A percentile compares a stretch with the other conserved stretches of the same genome.
These are phyloP conservation scores for Zygogramma bicolorata DNA, from an alignment of 2,888 invertebrate genomes.

Conservation along the genomic window DNA sequence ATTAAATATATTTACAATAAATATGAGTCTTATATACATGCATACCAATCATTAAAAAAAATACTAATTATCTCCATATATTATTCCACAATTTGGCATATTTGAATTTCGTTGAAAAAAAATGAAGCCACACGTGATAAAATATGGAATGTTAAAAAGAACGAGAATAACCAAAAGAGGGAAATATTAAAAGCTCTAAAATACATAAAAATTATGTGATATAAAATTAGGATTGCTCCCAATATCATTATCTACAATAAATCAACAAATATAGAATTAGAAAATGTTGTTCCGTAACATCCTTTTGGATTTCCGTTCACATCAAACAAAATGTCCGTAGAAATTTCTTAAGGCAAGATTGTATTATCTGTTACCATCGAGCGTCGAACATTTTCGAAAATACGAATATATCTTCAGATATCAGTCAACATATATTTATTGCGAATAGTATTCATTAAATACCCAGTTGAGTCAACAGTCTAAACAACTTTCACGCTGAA, in stretches of 20 bases:
- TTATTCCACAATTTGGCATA: constrained; percentile 37
- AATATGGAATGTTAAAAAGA: constrained; percentile 48
- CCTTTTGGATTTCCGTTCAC: constrained; percentile 34
- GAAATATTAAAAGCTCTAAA: neutral
- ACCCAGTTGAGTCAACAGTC: constrained; percentile 11
- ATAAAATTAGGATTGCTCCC: neutral
- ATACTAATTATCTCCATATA: constrained; percentile 40
- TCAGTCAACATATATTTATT: constrained; percentile 46
- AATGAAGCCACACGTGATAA: constrained; percentile 32
- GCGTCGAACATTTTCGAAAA: constrained; percentile 38
- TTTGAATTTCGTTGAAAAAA: constrained; percentile 43
- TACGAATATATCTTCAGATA: constrained; percentile 14
- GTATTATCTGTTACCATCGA: constrained; percentile 43
- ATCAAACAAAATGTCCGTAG: constrained; percentile 25
- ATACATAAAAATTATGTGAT: constrained; percentile 24
- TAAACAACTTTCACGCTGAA: neutral
- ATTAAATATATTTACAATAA: constrained; percentile 60
- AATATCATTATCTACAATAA: constrained; percentile 43
- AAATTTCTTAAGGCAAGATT: constrained; percentile 55
- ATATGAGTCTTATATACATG: constrained; percentile 57
- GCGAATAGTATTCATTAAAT: constrained; percentile 26
- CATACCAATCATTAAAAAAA: constrained; percentile 51
- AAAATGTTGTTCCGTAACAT: constrained; percentile 34
- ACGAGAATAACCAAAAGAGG: constrained; percentile 20
- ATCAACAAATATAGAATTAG: constrained; percentile 39